These are phyloP conservation scores for Platorchestia sp. DNA, from an alignment of 1,140 invertebrate genomes.

Conservation along the genomic window DNA sequence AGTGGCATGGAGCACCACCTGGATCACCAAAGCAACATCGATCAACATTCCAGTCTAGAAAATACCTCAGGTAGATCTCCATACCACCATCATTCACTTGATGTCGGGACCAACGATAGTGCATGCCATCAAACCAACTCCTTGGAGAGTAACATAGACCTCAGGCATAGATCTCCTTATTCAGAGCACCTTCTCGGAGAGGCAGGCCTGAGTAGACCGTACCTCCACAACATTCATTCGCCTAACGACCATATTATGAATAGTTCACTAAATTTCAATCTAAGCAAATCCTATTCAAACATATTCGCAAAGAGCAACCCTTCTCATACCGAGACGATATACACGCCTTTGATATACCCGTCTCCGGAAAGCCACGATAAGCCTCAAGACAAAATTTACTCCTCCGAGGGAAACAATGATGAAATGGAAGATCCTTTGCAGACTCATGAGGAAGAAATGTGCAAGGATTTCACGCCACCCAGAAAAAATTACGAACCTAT, in stretches of 20 bases:
- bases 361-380: neutral
- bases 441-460: neutral
- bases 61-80: conserved; percentile 3
- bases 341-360: neutral
- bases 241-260: neutral
- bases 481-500: conserved; percentile 8
- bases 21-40: neutral
- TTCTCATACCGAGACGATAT: neutral
- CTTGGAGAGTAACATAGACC: neutral
- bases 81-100: neutral
- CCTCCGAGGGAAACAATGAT: neutral
- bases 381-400: neutral
- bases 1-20: neutral
- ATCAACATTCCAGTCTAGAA: conserved; percentile 37
- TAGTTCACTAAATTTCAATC: neutral
- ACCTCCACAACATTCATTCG: neutral
- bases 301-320: conserved; percentile 11
- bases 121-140: neutral
- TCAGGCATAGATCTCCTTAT: neutral
- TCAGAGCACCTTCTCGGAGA: neutral
- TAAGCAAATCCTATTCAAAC: conserved; percentile 11
- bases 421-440: conserved; percentile 26
- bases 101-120: neutral
- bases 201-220: neutral
- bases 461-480: neutral